These are phyloP conservation scores for Sphinx pinastri DNA, from an alignment of 2,888 invertebrate genomes.

Conservation along the genomic window DNA sequence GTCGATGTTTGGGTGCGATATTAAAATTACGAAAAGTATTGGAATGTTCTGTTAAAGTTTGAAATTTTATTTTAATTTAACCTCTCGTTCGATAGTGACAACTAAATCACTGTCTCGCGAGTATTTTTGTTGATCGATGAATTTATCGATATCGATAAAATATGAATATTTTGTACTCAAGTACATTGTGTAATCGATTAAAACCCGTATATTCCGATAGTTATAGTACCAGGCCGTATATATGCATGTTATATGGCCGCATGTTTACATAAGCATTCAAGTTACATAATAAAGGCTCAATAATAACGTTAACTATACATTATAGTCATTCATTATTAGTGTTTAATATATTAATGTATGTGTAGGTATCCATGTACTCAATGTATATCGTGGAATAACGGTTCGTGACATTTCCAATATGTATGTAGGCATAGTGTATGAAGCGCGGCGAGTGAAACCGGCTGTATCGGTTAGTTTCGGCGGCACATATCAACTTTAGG, in stretches of 20 bases:
- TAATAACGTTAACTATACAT: slow-evolving; percentile 43
- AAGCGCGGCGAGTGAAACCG: slow-evolving; percentile 41
- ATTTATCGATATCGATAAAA: slow-evolving; percentile 24
- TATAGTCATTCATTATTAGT: slow-evolving; percentile 68
- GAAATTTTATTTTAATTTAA: slow-evolving; percentile 15
- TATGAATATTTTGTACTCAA: slow-evolving; percentile 9
- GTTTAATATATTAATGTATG: slow-evolving; percentile 54
- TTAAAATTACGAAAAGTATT: slow-evolving; percentile 12
- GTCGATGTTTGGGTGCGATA: background rate
- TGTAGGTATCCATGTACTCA: slow-evolving; percentile 68
- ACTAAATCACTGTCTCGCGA: slow-evolving; percentile 1
- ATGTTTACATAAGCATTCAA: slow-evolving; percentile 46
- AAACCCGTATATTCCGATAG: slow-evolving; percentile 18
- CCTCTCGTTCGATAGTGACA: background rate
- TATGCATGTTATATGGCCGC: slow-evolving; percentile 34
- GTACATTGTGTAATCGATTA: slow-evolving; percentile 24
- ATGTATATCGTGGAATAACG: slow-evolving; percentile 69
- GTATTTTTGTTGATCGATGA: background rate
- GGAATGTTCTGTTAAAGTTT: slow-evolving; percentile 26
- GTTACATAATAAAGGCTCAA: slow-evolving; percentile 71
- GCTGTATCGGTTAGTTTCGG: slow-evolving; percentile 36
- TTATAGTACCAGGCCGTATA: slow-evolving; percentile 37
- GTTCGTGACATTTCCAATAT: slow-evolving; percentile 80
- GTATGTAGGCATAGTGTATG: slow-evolving; percentile 27
- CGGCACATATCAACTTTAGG: slow-evolving; percentile 72